Evolutionary conservation across 2,888 invertebrate genomes (phyloP).

Genomic region (Ormyrus labotus): DNA sequence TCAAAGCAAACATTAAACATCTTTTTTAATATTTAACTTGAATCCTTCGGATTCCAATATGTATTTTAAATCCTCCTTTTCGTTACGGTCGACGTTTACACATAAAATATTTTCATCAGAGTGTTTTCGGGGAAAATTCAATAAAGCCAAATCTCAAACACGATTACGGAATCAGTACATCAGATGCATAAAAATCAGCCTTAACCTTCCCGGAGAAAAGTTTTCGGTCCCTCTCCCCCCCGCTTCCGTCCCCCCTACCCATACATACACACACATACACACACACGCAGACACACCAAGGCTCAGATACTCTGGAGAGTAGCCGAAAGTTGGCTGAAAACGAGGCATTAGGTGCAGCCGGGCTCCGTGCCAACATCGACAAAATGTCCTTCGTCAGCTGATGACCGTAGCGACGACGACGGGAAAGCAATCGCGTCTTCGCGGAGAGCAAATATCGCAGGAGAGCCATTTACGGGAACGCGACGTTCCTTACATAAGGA

Average conservation of each 20-base stretch:
- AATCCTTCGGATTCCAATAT: background rate
- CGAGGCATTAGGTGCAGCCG: constrained; percentile 49
- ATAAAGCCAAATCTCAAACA: constrained; percentile 44
- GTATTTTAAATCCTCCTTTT: constrained; percentile 1
- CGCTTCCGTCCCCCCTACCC: background rate
- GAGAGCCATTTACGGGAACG: constrained; percentile 9
- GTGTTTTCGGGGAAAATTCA: constrained; percentile 39
- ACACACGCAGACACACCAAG: no score
- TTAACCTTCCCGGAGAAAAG: constrained; percentile 48
- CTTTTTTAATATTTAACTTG: constrained; percentile 4
- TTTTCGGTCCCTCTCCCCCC: constrained; percentile 10
- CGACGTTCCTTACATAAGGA: constrained; percentile 31
- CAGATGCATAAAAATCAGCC: constrained; percentile 54
- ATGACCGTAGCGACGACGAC: constrained; percentile 42
- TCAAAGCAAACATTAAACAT: background rate
- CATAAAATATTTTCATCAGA: constrained; percentile 35
- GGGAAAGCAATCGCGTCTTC: constrained; percentile 40
- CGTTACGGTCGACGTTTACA: constrained; percentile 13
- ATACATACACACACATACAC: background rate
- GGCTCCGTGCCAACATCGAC: constrained; percentile 49
- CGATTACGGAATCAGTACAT: constrained; percentile 49
- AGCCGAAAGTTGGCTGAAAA: constrained; percentile 44
- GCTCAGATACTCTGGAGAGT: background rate
- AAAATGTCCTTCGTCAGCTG: constrained; percentile 55
- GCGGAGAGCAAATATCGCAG: constrained; percentile 29